A percentile compares a stretch with the other conserved stretches of the same genome.
These are phyloP conservation scores for Zaprionus taronus DNA, from an alignment of 1,140 invertebrate genomes.

Conservation along the genomic window DNA sequence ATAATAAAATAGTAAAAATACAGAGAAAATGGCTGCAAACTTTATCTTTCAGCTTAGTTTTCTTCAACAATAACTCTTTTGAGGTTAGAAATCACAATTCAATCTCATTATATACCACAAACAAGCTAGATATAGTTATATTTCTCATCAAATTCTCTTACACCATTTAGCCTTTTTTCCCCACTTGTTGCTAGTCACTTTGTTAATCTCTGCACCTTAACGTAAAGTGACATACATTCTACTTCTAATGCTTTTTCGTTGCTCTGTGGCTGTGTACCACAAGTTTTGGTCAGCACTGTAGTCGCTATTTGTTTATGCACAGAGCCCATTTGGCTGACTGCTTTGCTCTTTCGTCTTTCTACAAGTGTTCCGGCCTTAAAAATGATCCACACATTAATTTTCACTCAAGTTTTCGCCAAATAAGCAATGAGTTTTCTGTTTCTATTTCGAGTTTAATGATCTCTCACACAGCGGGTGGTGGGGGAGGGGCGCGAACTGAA, in stretches of 20 bases:
- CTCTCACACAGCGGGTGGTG: conserved; percentile 9
- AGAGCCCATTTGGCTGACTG: conserved; percentile 28
- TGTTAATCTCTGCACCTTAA: not conserved
- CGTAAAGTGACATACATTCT: not conserved
- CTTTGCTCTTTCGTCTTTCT: conserved; percentile 40
- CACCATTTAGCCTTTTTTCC: not conserved
- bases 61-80: too few species aligned
- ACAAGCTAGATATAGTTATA: not conserved
- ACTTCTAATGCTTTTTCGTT: not conserved
- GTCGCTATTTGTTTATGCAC: conserved; percentile 42
- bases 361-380: conserved; percentile 59
- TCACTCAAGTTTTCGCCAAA: conserved; percentile 62
- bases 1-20: too few species aligned
- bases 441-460: conserved; percentile 58
- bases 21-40: too few species aligned
- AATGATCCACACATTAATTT: conserved; percentile 56
- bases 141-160: not conserved
- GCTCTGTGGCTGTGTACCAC: not conserved
- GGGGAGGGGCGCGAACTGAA: not conserved
- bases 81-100: too few species aligned
- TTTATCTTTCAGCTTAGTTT: too few species aligned
- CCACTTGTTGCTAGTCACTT: not conserved
- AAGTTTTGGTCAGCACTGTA: conserved; percentile 50
- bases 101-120: not conserved
- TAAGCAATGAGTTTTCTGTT: conserved; percentile 37